Conservation (phyloP, 2,888 invertebrate genomes). For the Torymus texanus region DNA sequence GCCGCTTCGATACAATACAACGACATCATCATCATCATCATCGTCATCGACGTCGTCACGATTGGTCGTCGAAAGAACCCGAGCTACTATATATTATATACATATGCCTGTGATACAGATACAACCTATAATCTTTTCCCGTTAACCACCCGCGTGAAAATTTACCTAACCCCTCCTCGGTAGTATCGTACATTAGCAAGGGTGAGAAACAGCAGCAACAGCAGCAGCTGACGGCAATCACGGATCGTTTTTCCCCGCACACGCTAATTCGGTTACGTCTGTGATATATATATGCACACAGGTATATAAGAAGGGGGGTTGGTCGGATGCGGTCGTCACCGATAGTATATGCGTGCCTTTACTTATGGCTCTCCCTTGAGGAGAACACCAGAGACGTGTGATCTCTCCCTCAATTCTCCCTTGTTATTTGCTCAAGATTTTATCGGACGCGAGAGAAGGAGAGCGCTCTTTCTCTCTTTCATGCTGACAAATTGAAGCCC, state of each 20-base stretch:
- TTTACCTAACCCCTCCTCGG: too few relatives aligned
- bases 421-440: constrained; percentile 53
- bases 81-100: background rate
- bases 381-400: too few relatives aligned
- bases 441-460: constrained; percentile 25
- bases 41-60: background rate
- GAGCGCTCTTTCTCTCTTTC: constrained; percentile 15
- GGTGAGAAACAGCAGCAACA: background rate
- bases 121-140: too few relatives aligned
- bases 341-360: background rate
- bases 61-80: background rate
- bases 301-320: background rate
- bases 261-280: constrained; percentile 39
- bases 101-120: too few relatives aligned
- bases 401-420: constrained; percentile 9
- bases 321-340: too few relatives aligned
- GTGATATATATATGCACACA: background rate
- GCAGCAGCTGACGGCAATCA: constrained; percentile 3
- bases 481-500: constrained; percentile 58
- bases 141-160: too few relatives aligned
- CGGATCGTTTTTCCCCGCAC: constrained; percentile 20
- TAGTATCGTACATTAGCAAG: too few relatives aligned
- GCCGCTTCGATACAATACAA: too few relatives aligned
- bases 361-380: constrained; percentile 27
- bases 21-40: too few relatives aligned